Evolutionary conservation across 2,113 vertebrate species (phyloP).

Genomic region (Sorex fumeus): DNA sequence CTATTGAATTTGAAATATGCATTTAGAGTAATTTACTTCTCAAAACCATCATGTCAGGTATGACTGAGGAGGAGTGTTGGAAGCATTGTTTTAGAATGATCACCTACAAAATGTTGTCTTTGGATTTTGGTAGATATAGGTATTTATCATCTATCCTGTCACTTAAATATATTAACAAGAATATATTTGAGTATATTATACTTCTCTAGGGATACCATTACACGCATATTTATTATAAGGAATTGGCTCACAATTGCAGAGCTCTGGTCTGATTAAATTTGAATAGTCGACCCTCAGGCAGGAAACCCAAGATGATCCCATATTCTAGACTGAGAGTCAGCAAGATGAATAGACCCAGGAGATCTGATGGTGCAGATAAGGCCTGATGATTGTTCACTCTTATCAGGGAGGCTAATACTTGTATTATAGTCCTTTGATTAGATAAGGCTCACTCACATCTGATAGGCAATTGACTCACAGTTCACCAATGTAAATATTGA

Average conservation of each 20-base stretch:
- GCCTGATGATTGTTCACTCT: not conserved
- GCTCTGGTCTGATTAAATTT: not conserved
- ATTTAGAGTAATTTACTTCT: slow-evolving; percentile 38
- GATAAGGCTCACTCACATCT: not conserved
- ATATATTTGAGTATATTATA: not conserved
- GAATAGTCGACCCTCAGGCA: not conserved
- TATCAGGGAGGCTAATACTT: not conserved
- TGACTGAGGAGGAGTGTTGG: not conserved
- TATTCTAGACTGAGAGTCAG: not conserved
- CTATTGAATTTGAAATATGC: slow-evolving; percentile 22
- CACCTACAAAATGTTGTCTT: not conserved
- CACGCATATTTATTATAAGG: not conserved
- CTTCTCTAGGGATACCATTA: not conserved
- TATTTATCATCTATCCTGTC: not conserved
- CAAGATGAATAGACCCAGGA: not conserved
- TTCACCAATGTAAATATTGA: not conserved
- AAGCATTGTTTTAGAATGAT: not conserved
- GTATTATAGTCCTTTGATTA: not conserved
- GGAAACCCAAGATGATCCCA: too few relatives aligned
- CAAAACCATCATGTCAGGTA: not conserved
- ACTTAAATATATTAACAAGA: not conserved
- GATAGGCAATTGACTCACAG: not conserved
- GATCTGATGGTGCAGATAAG: not conserved
- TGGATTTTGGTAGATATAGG: not conserved
- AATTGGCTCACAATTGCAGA: not conserved